Evolutionary conservation across 1,140 invertebrate species (phyloP), one percentile per base, ranked within the genome.

Genomic region (Drosophila rhopaloa): DNA sequence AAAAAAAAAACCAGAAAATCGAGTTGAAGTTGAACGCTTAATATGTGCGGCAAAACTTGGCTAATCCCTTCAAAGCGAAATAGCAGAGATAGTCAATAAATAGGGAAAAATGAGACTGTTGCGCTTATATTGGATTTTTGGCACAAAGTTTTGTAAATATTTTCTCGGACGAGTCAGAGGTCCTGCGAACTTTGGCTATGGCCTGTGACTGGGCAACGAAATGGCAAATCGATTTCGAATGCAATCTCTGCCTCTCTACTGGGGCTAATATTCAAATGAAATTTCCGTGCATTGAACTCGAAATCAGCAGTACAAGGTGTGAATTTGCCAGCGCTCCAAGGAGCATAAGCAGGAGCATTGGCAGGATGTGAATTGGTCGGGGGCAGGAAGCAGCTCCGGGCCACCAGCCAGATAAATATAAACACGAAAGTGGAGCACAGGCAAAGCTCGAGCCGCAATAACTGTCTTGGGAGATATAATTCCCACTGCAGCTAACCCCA

Each of bases 201-300:
- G 61, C 61, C 71, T 50, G 75, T 66, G 81, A 76, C 81, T 68
- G 65, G 55, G 55, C 56, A 63, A 51, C 60, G 41, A 71, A 80
- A 86, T 77, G 50, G 71, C 79, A 79, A 86, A 88, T 83, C 71
- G 67, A 86, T 88, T 78, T 13, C 32, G 41, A 80, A 68, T 84
- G 76, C 67, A 84, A 72, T 79, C 63, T 51, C 44, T 38, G 32
- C n/a, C 44, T 19, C 43, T 51, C 48, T 19, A 44, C 44, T 37
- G 32, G 62, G 48, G 56, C 81, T 77, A 77, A 84, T 84, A 84
- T 84, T 73, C 65, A 71, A 86, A 86, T 79, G 70, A 68, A 76
- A 79, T 82, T 82, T 51, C 44, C 16, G 82, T 58, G 46, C 82
- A 71, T 83, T 88, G 83, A 88, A 88, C 83, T 47, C 66, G 14